Base-by-base conservation (phyloP, 2,113 vertebrate genomes). In the Lepus americanus region DNA sequence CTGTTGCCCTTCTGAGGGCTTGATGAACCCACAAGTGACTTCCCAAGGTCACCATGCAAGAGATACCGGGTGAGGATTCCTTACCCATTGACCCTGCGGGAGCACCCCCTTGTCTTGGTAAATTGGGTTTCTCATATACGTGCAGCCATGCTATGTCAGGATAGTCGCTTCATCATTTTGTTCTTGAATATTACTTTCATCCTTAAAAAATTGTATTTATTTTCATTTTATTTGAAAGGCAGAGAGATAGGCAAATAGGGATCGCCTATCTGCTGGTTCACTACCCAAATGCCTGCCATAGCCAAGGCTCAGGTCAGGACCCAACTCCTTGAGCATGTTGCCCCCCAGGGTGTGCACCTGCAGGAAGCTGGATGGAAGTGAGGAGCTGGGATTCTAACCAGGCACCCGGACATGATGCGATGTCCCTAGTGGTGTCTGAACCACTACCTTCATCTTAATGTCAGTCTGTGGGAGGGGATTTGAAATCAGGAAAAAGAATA, bases 1-100 rank as follows among this genome's bases (percentile, higher is more conserved):
- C 4, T 11, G 29, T 25, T 44, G 33, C 10, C 87, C 51, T 13
- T 92, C 14, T 3, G 70, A 33, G 22, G 69, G 14, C 16, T 7
- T 67, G 64, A 16, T n/a, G 51, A 49, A 78, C 69, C 49, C 13
- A 5, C 0, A 17, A n/a, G 49, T 27, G 5, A 77, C 39, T n/a
- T n/a, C 17, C 83, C 55, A 51, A 19, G 51, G 13, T 64, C 66
- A 25, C 72, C 66, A 25, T 17, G 29, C 53, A 49, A n/a, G 20
- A 25, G 64, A 19, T 1, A 0, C 36, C 87, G 74, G 74, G 17
- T 55, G 0, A 6, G 61, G 61, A 22, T 7, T 53, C 80, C 61
- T 33, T 36, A 22, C 3, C 36, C 29, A 1, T 6, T 36, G 11
- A 4, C 63, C n/a, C 0, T 20, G 9, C 27, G n/a, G 9, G 1